phyloP scores from a whole-genome alignment of 64 coral and sea anemone species.

The Montipora sp. region DNA sequence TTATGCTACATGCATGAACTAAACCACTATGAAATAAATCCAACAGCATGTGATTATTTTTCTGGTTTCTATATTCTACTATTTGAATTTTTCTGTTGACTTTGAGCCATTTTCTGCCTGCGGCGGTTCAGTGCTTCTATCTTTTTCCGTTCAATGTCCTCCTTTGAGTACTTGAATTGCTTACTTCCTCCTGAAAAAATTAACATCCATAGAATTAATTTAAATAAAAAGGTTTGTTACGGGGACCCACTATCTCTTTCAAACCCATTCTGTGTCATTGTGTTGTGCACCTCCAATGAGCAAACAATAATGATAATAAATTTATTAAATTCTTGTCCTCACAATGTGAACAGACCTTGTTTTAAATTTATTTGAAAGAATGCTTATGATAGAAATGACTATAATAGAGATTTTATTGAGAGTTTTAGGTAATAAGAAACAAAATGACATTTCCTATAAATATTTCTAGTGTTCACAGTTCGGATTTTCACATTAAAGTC shows the following conservation, averaged over 20 bases:
- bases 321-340: no score
- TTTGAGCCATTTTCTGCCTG: conserved; percentile 15
- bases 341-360: no score
- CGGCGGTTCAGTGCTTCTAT: conserved; percentile 32
- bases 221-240: no score
- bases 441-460: no score
- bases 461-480: neutral
- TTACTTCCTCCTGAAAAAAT: conserved; percentile 21
- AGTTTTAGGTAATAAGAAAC: no score
- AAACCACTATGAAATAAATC: neutral
- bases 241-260: no score
- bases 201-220: neutral
- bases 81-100: conserved; percentile 1
- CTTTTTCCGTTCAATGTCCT: conserved; percentile 69
- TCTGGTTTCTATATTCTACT: neutral
- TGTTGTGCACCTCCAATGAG: no score
- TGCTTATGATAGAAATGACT: no score
- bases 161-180: conserved; percentile 22
- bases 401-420: no score
- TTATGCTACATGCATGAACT: neutral
- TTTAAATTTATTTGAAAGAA: no score
- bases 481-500: neutral
- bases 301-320: no score
- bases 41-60: neutral
- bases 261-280: no score